A percentile compares a stretch with the other conserved stretches of the same genome.
phyloP scores from a whole-genome alignment of 92 coral and sea anemone genomes.

The Siderastrea siderea region DNA sequence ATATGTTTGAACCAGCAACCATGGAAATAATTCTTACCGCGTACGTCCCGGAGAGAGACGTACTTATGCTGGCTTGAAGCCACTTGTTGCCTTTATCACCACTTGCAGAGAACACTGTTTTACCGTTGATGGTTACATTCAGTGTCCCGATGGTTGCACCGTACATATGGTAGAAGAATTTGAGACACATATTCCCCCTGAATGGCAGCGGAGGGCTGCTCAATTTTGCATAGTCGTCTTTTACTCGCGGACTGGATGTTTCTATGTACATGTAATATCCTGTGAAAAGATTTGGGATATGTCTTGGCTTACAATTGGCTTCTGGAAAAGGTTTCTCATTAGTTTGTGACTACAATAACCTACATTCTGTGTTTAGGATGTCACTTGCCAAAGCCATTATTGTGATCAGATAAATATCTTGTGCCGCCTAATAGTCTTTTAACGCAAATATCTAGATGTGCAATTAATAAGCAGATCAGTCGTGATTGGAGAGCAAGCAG shows the following conservation, averaged over 20 bases:
- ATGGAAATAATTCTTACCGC: constrained; percentile 8
- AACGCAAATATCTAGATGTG: too few relatives aligned
- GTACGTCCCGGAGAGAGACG: not conserved
- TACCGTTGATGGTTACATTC: constrained; percentile 11
- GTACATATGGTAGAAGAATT: constrained; percentile 66
- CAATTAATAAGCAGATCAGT: too few relatives aligned
- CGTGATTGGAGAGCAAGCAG: too few relatives aligned
- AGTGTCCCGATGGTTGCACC: constrained; percentile 37
- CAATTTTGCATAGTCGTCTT: constrained; percentile 38
- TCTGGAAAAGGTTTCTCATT: too few relatives aligned
- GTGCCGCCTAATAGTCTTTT: too few relatives aligned
- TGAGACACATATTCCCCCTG: constrained; percentile 34
- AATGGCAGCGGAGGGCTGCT: constrained; percentile 20
- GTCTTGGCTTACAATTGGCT: too few relatives aligned
- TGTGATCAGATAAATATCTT: too few relatives aligned
- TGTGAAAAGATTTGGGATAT: not conserved
- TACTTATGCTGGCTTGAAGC: not conserved
- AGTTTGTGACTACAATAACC: too few relatives aligned
- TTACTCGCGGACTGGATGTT: constrained; percentile 43
- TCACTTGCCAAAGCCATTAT: too few relatives aligned
- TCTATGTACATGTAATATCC: constrained; percentile 67
- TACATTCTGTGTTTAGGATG: too few relatives aligned
- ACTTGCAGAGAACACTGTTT: constrained; percentile 8
- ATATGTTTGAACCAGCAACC: not conserved
- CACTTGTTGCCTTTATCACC: constrained; percentile 33